Base-by-base conservation (phyloP, 2,888 invertebrate species). In the Conops quadrifasciatus region DNA sequence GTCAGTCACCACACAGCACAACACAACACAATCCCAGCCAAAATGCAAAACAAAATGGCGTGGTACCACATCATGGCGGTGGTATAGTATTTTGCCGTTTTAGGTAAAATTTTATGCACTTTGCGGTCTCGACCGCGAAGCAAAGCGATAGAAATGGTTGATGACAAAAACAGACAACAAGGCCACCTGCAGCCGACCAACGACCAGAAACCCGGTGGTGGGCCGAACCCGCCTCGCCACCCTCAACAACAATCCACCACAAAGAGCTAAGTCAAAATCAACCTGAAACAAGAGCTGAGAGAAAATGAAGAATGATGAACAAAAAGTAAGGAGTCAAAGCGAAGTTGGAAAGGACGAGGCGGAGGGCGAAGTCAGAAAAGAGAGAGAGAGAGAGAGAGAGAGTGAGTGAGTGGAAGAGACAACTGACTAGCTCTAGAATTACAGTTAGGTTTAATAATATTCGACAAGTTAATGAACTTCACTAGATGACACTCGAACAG, bases 391-490 rank as follows among this genome's bases (percentile, higher is more conserved):
- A 19, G 11, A 11, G 13, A 21, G n/a, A 21, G 58, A 4, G 58
- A 11, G 24, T 7, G 19, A 7, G 24, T 4, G 58, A 24, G 21
- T 24, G 58, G 19, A 3, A 21, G 21, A 24, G 24, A 24, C 3
- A 24, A 28, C 26, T 7, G 64, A n/a, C 28, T 4, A 28, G 58
- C 43, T 64, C 2, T n/a, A 69, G 56, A 71, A 59, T 66, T 53
- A 62, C 66, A 71, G 66, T 66, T 67, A 67, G 62, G 51, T 71
- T 67, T 66, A 66, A 71, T 60, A 60, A 66, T 60, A 71, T 66
- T 67, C 71, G 71, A 71, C 71, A 71, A 71, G 71, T 71, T 71
- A 71, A 71, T 66, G 66, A 71, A 71, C 71, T 71, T 64, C 16
- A 60, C 51, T 45, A 53, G 19, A 67, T 66, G 66, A 60, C 43